Percentiles rank a stretch among this genome's conserved stretches.
phyloP scores from a whole-genome alignment of 2,888 invertebrate genomes.

The Malthinus seriepunctatus region DNA sequence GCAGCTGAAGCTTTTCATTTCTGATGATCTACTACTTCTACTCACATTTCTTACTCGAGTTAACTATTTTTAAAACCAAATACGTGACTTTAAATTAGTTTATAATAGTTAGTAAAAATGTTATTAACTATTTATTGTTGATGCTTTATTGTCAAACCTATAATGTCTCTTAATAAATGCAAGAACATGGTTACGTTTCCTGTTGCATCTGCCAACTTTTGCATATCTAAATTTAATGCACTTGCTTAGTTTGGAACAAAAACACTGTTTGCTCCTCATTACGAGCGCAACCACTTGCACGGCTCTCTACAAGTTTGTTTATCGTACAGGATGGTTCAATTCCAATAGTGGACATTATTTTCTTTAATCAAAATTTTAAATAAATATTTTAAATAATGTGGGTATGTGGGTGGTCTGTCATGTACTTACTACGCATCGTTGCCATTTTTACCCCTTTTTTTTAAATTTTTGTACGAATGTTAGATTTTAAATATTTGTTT shows the following conservation, averaged over 20 bases:
- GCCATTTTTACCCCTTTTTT: too few relatives aligned
- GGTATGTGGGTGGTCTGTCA: too few relatives aligned
- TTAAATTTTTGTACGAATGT: too few relatives aligned
- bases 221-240: slow-evolving; percentile 14
- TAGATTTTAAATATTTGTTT: too few relatives aligned
- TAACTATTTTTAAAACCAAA: slow-evolving; percentile 15
- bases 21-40: slow-evolving; percentile 29
- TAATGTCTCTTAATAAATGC: slow-evolving; percentile 26
- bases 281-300: neutral
- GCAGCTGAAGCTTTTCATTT: slow-evolving; percentile 32
- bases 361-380: too few relatives aligned
- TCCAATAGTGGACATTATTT: too few relatives aligned
- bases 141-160: neutral
- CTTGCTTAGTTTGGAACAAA: too few relatives aligned
- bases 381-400: too few relatives aligned
- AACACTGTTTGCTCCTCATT: neutral
- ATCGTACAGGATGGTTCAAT: neutral
- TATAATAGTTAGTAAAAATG: slow-evolving; percentile 9
- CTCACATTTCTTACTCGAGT: slow-evolving; percentile 21
- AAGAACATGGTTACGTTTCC: slow-evolving; percentile 34
- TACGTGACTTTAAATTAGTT: slow-evolving; percentile 29
- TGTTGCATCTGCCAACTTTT: slow-evolving; percentile 36
- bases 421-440: too few relatives aligned
- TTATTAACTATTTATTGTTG: neutral
- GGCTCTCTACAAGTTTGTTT: neutral